Evolutionary conservation across 1,140 invertebrate genomes (phyloP).

Genomic region (Calosoma granatense): DNA sequence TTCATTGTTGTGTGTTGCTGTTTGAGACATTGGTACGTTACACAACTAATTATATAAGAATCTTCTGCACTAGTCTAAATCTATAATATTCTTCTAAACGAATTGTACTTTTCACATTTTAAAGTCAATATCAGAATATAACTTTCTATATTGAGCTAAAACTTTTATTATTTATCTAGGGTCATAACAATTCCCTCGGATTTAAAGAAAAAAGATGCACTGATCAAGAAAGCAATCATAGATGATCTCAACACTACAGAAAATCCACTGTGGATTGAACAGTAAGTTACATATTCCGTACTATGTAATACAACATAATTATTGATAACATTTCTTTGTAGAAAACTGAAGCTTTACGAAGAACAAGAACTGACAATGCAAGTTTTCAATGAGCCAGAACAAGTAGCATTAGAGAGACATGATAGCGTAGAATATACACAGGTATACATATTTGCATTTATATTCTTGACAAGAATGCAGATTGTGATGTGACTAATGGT

Average conservation of each 20-base stretch:
- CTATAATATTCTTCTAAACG: too few relatives aligned
- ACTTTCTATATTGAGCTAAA: background rate
- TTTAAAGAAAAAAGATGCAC: constrained; percentile 61
- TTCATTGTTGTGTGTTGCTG: constrained; percentile 83
- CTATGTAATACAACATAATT: background rate
- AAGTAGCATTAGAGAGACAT: constrained; percentile 35
- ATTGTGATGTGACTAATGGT: constrained; percentile 8
- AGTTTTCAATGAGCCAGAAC: constrained; percentile 74
- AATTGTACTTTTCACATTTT: background rate
- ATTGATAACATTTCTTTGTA: constrained; percentile 30
- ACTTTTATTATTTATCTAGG: constrained; percentile 33
- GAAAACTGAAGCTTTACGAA: constrained; percentile 81
- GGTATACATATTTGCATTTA: too few relatives aligned
- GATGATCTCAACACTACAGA: constrained; percentile 81
- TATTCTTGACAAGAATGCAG: background rate
- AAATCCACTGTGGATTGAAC: constrained; percentile 88
- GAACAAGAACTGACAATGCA: constrained; percentile 90
- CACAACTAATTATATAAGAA: constrained; percentile 10
- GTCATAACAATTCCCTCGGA: constrained; percentile 55
- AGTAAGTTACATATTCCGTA: constrained; percentile 43
- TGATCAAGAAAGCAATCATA: constrained; percentile 73
- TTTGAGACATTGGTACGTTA: constrained; percentile 67
- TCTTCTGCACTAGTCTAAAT: background rate
- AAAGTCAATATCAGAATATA: background rate
- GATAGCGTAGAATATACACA: constrained; percentile 39